Percentiles rank a stretch among this genome's conserved stretches.
These are phyloP conservation scores for Fragum whitleyi DNA, from an alignment of 2,888 invertebrate species.

Conservation along the genomic window DNA sequence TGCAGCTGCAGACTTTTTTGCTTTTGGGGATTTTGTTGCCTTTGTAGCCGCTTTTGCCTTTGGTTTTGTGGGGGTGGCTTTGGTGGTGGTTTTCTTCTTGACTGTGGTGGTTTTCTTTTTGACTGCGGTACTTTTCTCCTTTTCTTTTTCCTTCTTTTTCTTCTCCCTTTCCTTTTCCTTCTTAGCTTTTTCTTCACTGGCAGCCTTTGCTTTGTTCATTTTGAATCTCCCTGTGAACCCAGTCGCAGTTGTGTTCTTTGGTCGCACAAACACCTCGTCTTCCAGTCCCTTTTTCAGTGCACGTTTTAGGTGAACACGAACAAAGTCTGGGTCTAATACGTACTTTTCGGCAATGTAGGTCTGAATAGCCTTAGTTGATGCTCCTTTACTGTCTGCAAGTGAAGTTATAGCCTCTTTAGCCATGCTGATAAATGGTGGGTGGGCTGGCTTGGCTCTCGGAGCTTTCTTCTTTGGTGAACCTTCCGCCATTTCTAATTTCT, in stretches of 20 bases:
- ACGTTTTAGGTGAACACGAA: conserved; percentile 64
- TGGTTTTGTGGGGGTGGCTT: conserved; percentile 37
- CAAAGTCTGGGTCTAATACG: conserved; percentile 61
- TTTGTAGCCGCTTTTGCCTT: not conserved
- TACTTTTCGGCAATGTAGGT: conserved; percentile 72
- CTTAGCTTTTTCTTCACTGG: conserved; percentile 48
- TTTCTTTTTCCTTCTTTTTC: conserved; percentile 43
- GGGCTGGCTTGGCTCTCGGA: conserved; percentile 50
- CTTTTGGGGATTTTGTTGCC: conserved; percentile 33
- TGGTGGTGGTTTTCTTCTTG: conserved; percentile 29
- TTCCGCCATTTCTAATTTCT: conserved; percentile 45
- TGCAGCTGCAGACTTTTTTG: conserved; percentile 11
- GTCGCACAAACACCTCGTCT: conserved; percentile 63
- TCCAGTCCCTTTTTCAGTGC: conserved; percentile 72
- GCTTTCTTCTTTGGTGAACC: conserved; percentile 45
- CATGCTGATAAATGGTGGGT: conserved; percentile 68
- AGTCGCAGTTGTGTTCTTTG: conserved; percentile 68
- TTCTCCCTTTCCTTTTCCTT: conserved; percentile 51
- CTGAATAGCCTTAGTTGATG: conserved; percentile 69
- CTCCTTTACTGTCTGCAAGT: conserved; percentile 68
- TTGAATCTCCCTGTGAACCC: conserved; percentile 67
- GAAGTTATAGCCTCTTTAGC: conserved; percentile 66
- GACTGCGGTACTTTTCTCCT: conserved; percentile 32
- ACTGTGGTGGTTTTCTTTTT: conserved; percentile 39
- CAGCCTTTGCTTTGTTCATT: conserved; percentile 54